These are phyloP conservation scores for Picus viridis DNA, from an alignment of 2,797 vertebrate species.

Conservation along the genomic window DNA sequence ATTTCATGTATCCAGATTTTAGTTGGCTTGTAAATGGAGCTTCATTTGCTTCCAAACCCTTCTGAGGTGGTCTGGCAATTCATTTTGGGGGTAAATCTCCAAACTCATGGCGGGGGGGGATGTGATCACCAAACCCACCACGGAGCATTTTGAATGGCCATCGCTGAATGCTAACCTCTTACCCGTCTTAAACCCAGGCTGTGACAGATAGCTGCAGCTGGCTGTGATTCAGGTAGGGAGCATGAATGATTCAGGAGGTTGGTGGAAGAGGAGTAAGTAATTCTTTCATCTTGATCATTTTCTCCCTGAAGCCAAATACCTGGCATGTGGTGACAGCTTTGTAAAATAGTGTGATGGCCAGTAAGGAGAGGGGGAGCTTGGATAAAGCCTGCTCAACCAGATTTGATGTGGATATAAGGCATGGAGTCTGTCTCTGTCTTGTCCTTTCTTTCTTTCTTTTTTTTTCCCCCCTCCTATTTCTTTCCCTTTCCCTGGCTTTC, in stretches of 20 bases:
- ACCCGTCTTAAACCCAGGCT: neutral
- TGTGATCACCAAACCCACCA: too few relatives aligned
- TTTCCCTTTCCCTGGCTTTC: neutral
- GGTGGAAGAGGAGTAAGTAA: conserved; percentile 52
- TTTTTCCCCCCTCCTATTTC: neutral
- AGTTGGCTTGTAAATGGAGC: too few relatives aligned
- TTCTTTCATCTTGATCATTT: conserved; percentile 63
- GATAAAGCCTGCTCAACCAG: neutral
- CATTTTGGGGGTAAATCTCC: too few relatives aligned
- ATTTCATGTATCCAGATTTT: too few relatives aligned
- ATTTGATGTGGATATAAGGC: conserved; percentile 6
- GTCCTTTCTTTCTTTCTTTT: neutral
- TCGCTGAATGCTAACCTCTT: neutral
- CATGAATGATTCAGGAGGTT: conserved; percentile 60
- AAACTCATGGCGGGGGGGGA: too few relatives aligned
- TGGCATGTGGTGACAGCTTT: conserved; percentile 36
- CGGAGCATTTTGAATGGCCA: conserved; percentile 9
- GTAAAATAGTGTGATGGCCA: conserved; percentile 36
- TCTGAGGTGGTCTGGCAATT: too few relatives aligned
- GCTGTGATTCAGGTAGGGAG: conserved; percentile 46
- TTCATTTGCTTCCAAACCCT: too few relatives aligned
- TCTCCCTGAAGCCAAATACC: conserved; percentile 48
- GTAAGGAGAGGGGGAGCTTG: conserved; percentile 2
- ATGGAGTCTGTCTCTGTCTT: neutral
- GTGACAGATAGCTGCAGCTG: conserved; percentile 26